A percentile compares a stretch with the other conserved stretches of the same genome.
These are phyloP conservation scores for Stichopus chloronotus DNA, from an alignment of 35 echinoderm and acorn worm genomes.

Conservation along the genomic window DNA sequence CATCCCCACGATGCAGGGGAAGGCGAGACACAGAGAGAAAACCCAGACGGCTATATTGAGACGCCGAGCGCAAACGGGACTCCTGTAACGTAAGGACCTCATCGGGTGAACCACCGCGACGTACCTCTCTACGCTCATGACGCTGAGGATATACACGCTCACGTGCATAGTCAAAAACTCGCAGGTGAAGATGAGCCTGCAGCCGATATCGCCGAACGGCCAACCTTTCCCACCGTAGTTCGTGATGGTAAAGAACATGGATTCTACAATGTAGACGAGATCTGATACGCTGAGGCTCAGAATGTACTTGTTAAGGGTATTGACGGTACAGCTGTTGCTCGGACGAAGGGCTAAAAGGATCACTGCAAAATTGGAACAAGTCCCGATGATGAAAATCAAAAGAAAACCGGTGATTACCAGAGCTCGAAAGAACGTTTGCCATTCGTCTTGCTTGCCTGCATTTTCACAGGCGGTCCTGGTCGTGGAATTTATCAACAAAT, in stretches of 20 bases:
- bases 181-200: constrained; percentile 22
- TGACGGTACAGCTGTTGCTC: constrained; percentile 41
- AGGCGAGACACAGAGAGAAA: not conserved
- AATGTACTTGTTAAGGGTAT: constrained; percentile 65
- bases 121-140: constrained; percentile 71
- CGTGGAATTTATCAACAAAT: not conserved
- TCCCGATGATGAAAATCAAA: constrained; percentile 57
- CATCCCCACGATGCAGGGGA: constrained; percentile 11
- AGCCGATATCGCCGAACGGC: constrained; percentile 60
- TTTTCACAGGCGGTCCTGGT: not conserved
- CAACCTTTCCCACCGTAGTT: constrained; percentile 21
- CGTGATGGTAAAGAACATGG: constrained; percentile 58
- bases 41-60: constrained; percentile 43
- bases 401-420: constrained; percentile 48
- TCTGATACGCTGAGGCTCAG: constrained; percentile 52
- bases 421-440: constrained; percentile 55
- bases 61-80: constrained; percentile 29
- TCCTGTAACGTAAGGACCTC: constrained; percentile 55
- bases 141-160: constrained; percentile 58
- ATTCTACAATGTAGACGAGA: constrained; percentile 49
- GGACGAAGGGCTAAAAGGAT: constrained; percentile 42
- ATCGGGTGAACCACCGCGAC: constrained; percentile 68
- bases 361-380: constrained; percentile 30
- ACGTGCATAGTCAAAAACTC: constrained; percentile 63
- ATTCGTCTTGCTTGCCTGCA: not conserved